Evolutionary conservation across 2,888 invertebrate species (phyloP).

Genomic region (Campaea margaritaria): DNA sequence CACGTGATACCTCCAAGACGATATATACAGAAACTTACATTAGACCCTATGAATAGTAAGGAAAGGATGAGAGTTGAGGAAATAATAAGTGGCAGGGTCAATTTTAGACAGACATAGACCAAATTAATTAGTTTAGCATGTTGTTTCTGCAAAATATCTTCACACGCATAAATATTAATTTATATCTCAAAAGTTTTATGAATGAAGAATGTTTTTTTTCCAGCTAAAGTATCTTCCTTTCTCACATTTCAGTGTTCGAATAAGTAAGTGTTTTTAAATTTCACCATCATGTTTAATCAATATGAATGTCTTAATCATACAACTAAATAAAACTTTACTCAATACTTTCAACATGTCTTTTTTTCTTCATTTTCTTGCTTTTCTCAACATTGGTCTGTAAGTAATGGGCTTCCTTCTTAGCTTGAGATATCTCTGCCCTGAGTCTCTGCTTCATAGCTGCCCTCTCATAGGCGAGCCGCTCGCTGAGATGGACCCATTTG

Average conservation of each 20-base stretch:
- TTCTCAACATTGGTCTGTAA: slow-evolving; percentile 93
- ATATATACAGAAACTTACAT: slow-evolving; percentile 75
- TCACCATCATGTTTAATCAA: not conserved
- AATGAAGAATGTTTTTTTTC: no score
- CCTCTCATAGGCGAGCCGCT: slow-evolving; percentile 96
- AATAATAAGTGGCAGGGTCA: slow-evolving; percentile 72
- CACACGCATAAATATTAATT: no score
- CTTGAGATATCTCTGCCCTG: slow-evolving; percentile 94
- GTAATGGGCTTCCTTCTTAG: slow-evolving; percentile 95
- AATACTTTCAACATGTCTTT: slow-evolving; percentile 49
- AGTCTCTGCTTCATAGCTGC: slow-evolving; percentile 95
- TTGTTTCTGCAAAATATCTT: no score
- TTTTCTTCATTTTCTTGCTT: slow-evolving; percentile 88
- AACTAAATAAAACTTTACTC: slow-evolving; percentile 29
- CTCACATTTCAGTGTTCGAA: not conserved
- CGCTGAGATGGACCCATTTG: slow-evolving; percentile 98
- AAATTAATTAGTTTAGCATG: no score
- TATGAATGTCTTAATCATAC: no score
- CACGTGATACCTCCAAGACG: slow-evolving; percentile 77
- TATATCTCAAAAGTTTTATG: no score
- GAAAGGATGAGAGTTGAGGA: slow-evolving; percentile 78
- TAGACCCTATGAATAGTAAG: slow-evolving; percentile 68
- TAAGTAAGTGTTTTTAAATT: not conserved
- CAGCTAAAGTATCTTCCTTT: no score
- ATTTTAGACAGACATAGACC: slow-evolving; percentile 50